Evolutionary conservation across 1,140 invertebrate genomes (phyloP).

Genomic region (Diorhabda carinulata): DNA sequence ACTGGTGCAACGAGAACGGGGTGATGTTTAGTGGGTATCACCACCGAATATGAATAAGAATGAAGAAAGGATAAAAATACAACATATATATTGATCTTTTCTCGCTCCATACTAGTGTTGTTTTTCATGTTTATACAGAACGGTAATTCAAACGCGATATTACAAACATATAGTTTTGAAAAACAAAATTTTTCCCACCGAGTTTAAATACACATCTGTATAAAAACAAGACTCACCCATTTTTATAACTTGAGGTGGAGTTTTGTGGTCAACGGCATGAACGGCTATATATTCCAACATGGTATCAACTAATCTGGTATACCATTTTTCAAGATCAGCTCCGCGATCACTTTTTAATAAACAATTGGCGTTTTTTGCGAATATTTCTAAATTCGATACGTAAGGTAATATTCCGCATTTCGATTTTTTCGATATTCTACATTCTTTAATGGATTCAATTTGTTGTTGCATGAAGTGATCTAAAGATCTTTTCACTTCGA

Average conservation of each 20-base stretch:
- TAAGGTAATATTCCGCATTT: conserved; percentile 92
- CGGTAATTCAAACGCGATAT: too few relatives aligned
- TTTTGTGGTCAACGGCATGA: conserved; percentile 86
- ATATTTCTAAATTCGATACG: conserved; percentile 88
- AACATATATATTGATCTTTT: too few relatives aligned
- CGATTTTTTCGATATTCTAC: conserved; percentile 61
- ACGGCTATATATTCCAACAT: conserved; percentile 82
- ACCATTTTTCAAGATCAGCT: conserved; percentile 96
- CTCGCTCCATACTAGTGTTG: too few relatives aligned
- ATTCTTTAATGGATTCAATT: conserved; percentile 77
- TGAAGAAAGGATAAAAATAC: too few relatives aligned
- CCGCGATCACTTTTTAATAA: conserved; percentile 87
- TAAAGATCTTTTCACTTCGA: conserved; percentile 92
- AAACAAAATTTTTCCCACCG: too few relatives aligned
- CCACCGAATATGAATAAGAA: too few relatives aligned
- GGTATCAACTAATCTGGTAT: conserved; percentile 76
- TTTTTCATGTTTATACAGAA: too few relatives aligned
- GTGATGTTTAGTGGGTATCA: too few relatives aligned
- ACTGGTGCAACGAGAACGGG: too few relatives aligned
- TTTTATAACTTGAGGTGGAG: conserved; percentile 89
- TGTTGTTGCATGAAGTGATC: conserved; percentile 90
- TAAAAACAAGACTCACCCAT: conserved; percentile 61
- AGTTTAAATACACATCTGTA: too few relatives aligned
- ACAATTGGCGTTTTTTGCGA: conserved; percentile 79
- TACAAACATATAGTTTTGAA: too few relatives aligned